Conservation (phyloP, 2,113 vertebrate species). For the Riparia riparia region DNA sequence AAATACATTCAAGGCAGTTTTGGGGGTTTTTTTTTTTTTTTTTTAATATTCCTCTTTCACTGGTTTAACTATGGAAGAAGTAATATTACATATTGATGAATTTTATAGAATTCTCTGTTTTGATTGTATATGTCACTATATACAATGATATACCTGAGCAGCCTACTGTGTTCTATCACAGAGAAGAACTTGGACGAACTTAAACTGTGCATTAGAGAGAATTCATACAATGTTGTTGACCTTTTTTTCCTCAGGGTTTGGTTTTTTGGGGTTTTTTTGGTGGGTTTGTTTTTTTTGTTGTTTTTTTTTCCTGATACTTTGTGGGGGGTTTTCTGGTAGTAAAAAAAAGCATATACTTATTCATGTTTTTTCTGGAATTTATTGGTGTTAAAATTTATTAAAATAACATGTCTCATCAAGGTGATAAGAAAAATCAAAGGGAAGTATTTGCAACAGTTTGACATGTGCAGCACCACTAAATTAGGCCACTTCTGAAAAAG, state of each 20-base stretch:
- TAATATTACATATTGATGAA: background rate
- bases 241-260: background rate
- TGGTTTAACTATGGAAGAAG: background rate
- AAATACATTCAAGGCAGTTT: background rate
- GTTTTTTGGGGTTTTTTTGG: background rate
- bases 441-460: background rate
- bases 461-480: background rate
- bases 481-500: background rate
- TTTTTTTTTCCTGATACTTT: too few relatives aligned
- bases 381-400: background rate
- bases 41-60: background rate
- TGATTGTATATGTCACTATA: background rate
- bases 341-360: background rate
- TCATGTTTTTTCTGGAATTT: background rate
- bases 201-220: background rate
- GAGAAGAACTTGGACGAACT: background rate
- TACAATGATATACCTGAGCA: background rate
- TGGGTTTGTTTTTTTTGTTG: too few relatives aligned
- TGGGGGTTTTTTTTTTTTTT: fast-evolving
- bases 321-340: fast-evolving
- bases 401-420: background rate
- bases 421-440: background rate
- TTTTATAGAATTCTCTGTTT: background rate
- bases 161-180: background rate
- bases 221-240: background rate